Conservation (phyloP, 2,797 vertebrate genomes). For the Phoeniculus purpureus region DNA sequence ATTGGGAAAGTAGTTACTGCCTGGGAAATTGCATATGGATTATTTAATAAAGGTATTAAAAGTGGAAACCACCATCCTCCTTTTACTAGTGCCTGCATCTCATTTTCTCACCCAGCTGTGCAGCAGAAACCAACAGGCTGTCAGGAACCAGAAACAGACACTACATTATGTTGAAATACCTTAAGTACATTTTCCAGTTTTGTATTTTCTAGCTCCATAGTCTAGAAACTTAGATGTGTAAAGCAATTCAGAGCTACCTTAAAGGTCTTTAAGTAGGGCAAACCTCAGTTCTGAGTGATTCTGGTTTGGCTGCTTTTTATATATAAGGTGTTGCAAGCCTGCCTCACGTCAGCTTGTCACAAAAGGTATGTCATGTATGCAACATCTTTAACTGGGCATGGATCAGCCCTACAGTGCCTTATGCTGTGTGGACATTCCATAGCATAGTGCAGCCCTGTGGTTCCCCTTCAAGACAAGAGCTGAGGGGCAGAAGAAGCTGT, state of each 20-base stretch:
- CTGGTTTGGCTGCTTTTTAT: not conserved
- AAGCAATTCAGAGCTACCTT: not conserved
- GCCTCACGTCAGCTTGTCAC: not conserved
- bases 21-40: not conserved
- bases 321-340: not conserved
- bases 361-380: not conserved
- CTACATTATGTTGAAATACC: not conserved
- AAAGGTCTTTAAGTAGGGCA: not conserved
- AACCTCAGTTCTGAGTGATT: not conserved
- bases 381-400: not conserved
- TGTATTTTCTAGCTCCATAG: not conserved
- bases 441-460: not conserved
- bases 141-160: constrained; percentile 57
- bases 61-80: not conserved
- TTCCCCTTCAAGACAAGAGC: not conserved
- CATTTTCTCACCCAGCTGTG: not conserved
- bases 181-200: not conserved
- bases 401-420: not conserved
- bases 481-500: not conserved
- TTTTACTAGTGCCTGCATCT: not conserved
- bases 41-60: not conserved
- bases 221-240: not conserved
- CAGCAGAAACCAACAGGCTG: constrained; percentile 17
- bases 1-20: not conserved
- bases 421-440: not conserved